These are phyloP conservation scores for Macropodus opercularis DNA, from an alignment of 2,797 vertebrate genomes.

Conservation along the genomic window DNA sequence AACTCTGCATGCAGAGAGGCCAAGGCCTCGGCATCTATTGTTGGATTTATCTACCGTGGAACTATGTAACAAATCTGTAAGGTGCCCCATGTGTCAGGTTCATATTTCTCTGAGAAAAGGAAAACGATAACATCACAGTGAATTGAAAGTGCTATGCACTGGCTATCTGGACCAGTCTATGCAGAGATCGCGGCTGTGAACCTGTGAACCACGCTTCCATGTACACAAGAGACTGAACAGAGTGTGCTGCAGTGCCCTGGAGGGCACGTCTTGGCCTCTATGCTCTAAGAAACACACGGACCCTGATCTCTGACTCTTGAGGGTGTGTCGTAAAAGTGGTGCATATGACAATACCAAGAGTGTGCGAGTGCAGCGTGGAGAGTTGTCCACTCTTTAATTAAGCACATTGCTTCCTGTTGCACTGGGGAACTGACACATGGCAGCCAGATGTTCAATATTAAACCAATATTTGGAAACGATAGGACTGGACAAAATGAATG, in stretches of 20 bases:
- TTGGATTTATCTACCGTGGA: conserved; percentile 70
- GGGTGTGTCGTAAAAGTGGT: conserved; percentile 68
- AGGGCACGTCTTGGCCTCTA: conserved; percentile 38
- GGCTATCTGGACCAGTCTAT: conserved; percentile 68
- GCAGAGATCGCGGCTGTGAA: conserved; percentile 45
- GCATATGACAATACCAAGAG: conserved; percentile 72
- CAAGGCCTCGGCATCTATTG: conserved; percentile 71
- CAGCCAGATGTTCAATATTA: too few relatives aligned
- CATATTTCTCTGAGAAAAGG: conserved; percentile 76
- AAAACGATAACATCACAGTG: conserved; percentile 73
- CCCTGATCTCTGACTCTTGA: conserved; percentile 78
- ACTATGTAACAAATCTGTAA: conserved; percentile 77
- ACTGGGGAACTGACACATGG: conserved; percentile 54
- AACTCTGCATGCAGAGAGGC: conserved; percentile 56
- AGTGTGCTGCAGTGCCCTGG: conserved; percentile 33
- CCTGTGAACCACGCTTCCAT: conserved; percentile 7
- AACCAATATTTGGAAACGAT: too few relatives aligned
- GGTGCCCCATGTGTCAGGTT: conserved; percentile 70
- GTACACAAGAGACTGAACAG: conserved; percentile 30
- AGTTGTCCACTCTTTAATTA: conserved; percentile 78
- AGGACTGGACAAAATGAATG: conserved; percentile 9
- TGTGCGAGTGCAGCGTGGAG: conserved; percentile 69
- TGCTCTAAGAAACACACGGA: conserved; percentile 66
- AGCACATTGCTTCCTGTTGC: conserved; percentile 61
- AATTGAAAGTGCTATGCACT: conserved; percentile 73